phyloP scores from a whole-genome alignment of 1,140 invertebrate species.

The Chionoecetes opilio region DNA sequence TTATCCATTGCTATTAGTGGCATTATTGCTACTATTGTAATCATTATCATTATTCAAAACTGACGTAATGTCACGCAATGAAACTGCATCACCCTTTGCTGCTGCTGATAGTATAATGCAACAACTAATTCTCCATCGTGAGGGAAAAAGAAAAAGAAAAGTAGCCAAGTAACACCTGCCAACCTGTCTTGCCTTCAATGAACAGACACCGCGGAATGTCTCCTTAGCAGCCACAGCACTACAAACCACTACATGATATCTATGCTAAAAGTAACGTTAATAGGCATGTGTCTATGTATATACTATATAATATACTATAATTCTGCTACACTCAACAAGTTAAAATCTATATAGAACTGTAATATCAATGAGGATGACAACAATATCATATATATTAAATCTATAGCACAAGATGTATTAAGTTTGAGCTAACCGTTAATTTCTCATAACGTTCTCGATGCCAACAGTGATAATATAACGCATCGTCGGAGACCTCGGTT shows the following conservation, averaged over 20 bases:
- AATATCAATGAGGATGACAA: neutral
- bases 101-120: neutral
- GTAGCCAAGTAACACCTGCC: neutral
- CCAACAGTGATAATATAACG: neutral
- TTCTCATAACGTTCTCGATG: neutral
- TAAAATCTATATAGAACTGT: neutral
- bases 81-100: too few relatives aligned
- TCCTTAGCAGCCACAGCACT: neutral
- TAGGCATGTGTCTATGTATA: neutral
- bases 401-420: neutral
- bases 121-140: neutral
- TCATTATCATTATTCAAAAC: neutral
- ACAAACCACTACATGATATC: neutral
- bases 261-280: neutral
- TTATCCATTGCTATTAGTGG: neutral
- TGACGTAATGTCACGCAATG: too few relatives aligned
- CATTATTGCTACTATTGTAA: neutral
- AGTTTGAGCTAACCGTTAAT: neutral
- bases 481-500: neutral
- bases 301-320: neutral
- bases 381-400: neutral
- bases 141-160: too few relatives aligned
- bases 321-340: neutral
- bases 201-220: neutral
- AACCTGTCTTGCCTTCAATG: neutral